phyloP scores from a whole-genome alignment of 2,113 vertebrate species.

The Clupea harengus region DNA sequence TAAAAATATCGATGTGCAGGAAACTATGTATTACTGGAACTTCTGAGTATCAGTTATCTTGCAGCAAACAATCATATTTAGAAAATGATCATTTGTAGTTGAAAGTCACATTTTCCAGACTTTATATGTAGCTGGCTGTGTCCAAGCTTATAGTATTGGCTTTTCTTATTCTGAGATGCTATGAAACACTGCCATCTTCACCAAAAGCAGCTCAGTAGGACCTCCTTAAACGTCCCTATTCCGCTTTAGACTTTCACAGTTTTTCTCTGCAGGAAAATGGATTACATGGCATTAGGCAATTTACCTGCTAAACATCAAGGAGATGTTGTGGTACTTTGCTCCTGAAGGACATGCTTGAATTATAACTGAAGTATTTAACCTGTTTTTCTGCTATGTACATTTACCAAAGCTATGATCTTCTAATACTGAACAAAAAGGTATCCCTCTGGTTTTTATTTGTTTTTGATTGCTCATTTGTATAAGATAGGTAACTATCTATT shows the following conservation, averaged over 20 bases:
- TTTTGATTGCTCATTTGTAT: neutral
- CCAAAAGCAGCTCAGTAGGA: neutral
- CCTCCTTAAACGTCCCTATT: neutral
- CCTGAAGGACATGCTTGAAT: conserved; percentile 5
- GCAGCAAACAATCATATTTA: neutral
- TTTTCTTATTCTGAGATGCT: neutral
- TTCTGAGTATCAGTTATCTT: neutral
- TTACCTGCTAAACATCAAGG: conserved; percentile 13
- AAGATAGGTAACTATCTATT: neutral
- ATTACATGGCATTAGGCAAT: neutral
- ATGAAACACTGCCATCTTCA: neutral
- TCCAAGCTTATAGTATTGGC: neutral
- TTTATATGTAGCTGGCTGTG: neutral
- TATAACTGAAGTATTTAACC: neutral
- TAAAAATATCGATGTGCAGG: too few species aligned
- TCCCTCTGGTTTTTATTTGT: neutral
- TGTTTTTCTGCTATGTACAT: neutral
- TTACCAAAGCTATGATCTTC: neutral
- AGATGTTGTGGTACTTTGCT: neutral
- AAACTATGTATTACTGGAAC: neutral
- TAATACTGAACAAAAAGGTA: neutral
- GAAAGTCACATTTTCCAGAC: neutral
- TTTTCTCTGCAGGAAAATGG: neutral
- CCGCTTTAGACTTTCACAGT: neutral
- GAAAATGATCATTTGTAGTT: neutral